Base-by-base conservation (phyloP, 1,140 invertebrate species). In the Drosophila bipectinata region DNA sequence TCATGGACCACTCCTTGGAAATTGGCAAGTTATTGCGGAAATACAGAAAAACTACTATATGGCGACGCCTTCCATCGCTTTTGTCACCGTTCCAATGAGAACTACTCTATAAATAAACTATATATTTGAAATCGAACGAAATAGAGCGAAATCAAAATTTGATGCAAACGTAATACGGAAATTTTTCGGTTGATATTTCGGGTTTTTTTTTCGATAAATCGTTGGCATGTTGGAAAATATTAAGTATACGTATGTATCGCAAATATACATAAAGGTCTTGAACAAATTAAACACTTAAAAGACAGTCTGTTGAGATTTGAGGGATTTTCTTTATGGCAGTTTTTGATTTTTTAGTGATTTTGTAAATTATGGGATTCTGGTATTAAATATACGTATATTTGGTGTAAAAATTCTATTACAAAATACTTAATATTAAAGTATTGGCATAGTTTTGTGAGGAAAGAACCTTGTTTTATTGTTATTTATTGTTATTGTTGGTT, bases 91-190 rank as follows among this genome's bases (percentile, higher is more conserved):
- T 14, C n/a, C 12, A 41, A 12, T 7, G 41, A 8, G 41, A 15
- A 18, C 14, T 37, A 30, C 45, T 55, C 61, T 81, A 73, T 53
- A 77, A 82, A 68, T 77, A 77, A 82, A 68, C 18, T 4, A 49
- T 18, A 18, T 18, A 18, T 49, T 64, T 52, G 14, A 61, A 64
- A 64, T 66, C 53, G 51, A 79, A 79, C 37, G 21, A 54, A 34
- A 44, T 18, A 3, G 41, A 5, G 10, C 37, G n/a, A 54, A 72
- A 72, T 60, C 39, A 45, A 72, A 52, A 48, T 53, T 45, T 34
- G 57, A 52, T 37, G n/a, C 55, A 45, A 69, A 66, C 63, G 28
- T 47, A 68, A 47, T 47, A 37, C n/a, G 28, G 28, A 67, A 71
- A 34, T 63, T 49, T 47, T 21, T 5, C 3, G 14, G n/a, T 5